phyloP scores from a whole-genome alignment of 2,797 vertebrate species.

The Urophycis tenuis region DNA sequence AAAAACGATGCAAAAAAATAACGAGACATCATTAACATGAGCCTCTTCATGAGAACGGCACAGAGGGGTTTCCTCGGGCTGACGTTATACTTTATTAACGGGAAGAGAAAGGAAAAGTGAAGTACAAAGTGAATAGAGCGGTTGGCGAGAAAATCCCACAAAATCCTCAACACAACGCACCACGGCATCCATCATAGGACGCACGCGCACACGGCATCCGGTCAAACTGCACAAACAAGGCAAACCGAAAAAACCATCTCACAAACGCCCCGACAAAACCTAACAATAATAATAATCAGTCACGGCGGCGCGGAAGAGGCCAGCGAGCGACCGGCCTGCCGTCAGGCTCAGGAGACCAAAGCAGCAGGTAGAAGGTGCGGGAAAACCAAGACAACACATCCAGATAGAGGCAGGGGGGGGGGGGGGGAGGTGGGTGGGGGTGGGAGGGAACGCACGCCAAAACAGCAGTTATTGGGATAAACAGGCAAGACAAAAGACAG shows the following conservation, averaged over 20 bases:
- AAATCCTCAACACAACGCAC: neutral
- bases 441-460: neutral
- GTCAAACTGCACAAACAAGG: neutral
- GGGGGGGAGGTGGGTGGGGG: too few species aligned
- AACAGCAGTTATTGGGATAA: conserved; percentile 15
- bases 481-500: conserved; percentile 17
- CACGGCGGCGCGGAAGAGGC: neutral
- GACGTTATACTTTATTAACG: neutral
- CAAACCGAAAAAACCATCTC: neutral
- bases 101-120: too few species aligned
- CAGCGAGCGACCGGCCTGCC: neutral
- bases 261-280: neutral
- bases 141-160: neutral
- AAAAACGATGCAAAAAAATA: neutral
- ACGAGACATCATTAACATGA: neutral
- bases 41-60: neutral
- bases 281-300: too few species aligned
- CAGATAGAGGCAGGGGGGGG: neutral
- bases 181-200: neutral
- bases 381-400: neutral
- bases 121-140: neutral
- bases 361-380: conserved; percentile 18
- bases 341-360: conserved; percentile 36
- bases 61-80: neutral
- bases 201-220: neutral